Percentiles rank a stretch among this genome's conserved stretches.
phyloP scores from a whole-genome alignment of 2,113 vertebrate genomes.

The Aphyosemion australe region DNA sequence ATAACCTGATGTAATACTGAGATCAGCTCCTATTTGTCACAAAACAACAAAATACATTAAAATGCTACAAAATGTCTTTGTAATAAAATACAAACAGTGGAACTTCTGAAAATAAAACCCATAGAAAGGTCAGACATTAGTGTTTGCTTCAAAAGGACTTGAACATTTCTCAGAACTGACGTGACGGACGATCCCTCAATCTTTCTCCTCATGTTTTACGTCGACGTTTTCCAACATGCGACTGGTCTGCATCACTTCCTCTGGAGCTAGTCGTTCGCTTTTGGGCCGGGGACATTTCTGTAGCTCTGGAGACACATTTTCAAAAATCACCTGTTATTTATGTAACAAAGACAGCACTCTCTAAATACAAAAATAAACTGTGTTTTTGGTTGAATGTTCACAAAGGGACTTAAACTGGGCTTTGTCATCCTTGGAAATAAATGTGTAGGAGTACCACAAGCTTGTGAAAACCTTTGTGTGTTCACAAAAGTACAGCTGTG shows the following conservation, averaged over 20 bases:
- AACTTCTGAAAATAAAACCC: not conserved
- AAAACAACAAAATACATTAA: not conserved
- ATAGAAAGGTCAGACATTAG: slow-evolving; percentile 5
- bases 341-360: too few species aligned
- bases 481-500: not conserved
- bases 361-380: too few species aligned
- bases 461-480: not conserved
- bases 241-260: not conserved
- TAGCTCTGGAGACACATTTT: slow-evolving; percentile 41
- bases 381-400: not conserved
- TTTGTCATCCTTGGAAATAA: not conserved
- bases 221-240: slow-evolving; percentile 37
- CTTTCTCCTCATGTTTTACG: slow-evolving; percentile 38
- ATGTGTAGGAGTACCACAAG: not conserved
- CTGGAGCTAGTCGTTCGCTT: slow-evolving; percentile 33
- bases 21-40: not conserved
- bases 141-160: not conserved
- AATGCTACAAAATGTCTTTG: slow-evolving; percentile 20
- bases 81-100: not conserved
- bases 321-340: slow-evolving; percentile 1
- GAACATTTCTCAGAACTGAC: not conserved
- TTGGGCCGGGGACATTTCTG: slow-evolving; percentile 3
- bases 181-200: not conserved
- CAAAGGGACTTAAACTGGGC: not conserved
- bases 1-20: not conserved